Evolutionary conservation across 1,140 invertebrate genomes (phyloP).

Genomic region (Glossosoma conforme): DNA sequence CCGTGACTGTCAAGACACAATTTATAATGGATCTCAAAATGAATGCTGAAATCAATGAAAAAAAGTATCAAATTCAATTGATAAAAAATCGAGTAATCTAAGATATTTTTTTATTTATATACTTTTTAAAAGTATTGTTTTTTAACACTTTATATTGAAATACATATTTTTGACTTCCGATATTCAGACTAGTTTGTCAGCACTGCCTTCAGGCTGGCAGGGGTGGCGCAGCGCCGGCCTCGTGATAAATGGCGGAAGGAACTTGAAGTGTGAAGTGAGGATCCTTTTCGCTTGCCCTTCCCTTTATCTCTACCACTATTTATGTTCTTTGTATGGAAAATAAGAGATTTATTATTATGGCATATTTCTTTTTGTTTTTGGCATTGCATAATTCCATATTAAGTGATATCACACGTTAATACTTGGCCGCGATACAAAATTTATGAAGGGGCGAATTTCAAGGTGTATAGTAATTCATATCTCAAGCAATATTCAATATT

Average conservation of each 20-base stretch:
- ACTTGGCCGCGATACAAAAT: constrained; percentile 21
- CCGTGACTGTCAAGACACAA: too few species aligned
- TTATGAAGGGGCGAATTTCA: too few species aligned
- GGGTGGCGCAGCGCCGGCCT: neutral
- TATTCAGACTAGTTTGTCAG: neutral
- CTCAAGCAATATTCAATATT: too few species aligned
- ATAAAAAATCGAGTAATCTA: too few species aligned
- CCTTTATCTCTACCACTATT: constrained; percentile 19
- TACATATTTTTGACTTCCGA: too few species aligned
- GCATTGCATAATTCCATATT: constrained; percentile 33
- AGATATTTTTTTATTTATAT: too few species aligned
- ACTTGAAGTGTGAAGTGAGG: constrained; percentile 29
- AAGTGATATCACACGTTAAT: constrained; percentile 29
- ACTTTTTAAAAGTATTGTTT: too few species aligned
- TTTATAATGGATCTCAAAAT: too few species aligned
- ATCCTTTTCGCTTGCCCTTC: constrained; percentile 12
- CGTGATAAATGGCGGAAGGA: constrained; percentile 30
- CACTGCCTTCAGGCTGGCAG: neutral
- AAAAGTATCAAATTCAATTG: too few species aligned
- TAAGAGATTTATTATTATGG: constrained; percentile 29
- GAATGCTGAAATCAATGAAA: too few species aligned
- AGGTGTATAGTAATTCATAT: too few species aligned
- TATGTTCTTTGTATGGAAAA: constrained; percentile 32
- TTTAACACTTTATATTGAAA: too few species aligned
- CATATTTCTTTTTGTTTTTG: constrained; percentile 30